Conservation (phyloP, 1,140 invertebrate genomes). For the Maconellicoccus hirsutus region DNA sequence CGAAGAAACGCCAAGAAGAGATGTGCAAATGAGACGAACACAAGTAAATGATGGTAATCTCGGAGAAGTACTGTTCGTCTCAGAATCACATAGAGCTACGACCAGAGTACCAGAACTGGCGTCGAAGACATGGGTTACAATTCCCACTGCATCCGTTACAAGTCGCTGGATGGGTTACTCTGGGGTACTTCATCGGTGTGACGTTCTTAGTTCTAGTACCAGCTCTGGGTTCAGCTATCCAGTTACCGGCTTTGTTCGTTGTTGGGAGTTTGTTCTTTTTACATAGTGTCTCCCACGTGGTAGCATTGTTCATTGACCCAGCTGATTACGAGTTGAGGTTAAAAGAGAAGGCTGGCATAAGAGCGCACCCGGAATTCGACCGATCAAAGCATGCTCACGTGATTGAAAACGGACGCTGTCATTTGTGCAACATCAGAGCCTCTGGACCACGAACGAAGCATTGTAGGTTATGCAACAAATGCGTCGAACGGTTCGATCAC, state of each 20-base stretch:
- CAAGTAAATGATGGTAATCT: background rate
- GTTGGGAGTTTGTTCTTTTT: slow-evolving; percentile 45
- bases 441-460: slow-evolving; percentile 68
- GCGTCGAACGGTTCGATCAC: slow-evolving; percentile 82
- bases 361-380: slow-evolving; percentile 62
- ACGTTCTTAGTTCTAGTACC: slow-evolving; percentile 65
- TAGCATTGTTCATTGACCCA: slow-evolving; percentile 71
- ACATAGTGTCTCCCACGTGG: slow-evolving; percentile 60
- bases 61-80: slow-evolving; percentile 27
- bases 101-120: slow-evolving; percentile 32
- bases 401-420: slow-evolving; percentile 88
- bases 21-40: background rate
- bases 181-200: slow-evolving; percentile 53
- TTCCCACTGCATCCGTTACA: slow-evolving; percentile 79
- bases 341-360: slow-evolving; percentile 32
- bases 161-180: slow-evolving; percentile 68
- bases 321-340: slow-evolving; percentile 53
- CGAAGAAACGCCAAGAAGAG: background rate
- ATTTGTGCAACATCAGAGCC: slow-evolving; percentile 78
- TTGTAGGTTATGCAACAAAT: slow-evolving; percentile 94
- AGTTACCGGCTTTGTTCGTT: slow-evolving; percentile 43
- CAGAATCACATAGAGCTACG: slow-evolving; percentile 18
- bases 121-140: slow-evolving; percentile 63
- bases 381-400: slow-evolving; percentile 75
- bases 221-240: slow-evolving; percentile 45